These are phyloP conservation scores for Eueides isabella DNA, from an alignment of 1,140 invertebrate species.

Conservation along the genomic window DNA sequence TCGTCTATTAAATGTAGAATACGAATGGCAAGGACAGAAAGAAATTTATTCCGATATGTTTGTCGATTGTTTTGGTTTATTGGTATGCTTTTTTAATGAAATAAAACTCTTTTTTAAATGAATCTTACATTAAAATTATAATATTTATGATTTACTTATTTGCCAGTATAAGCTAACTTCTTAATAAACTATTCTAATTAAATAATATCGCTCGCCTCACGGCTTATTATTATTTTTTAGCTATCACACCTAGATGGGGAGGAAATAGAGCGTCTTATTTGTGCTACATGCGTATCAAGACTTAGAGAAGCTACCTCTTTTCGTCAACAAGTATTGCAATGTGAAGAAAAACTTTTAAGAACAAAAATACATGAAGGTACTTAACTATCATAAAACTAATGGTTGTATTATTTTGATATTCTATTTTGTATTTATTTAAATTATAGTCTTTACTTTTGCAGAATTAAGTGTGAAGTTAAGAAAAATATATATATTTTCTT, in stretches of 20 bases:
- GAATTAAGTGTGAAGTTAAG: no score
- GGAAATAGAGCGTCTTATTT: conserved; percentile 54
- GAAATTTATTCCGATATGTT: conserved; percentile 73
- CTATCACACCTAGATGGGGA: conserved; percentile 63
- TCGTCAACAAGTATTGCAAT: conserved; percentile 56
- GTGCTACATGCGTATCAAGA: conserved; percentile 62
- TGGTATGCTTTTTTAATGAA: conserved; percentile 46
- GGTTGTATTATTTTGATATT: no score
- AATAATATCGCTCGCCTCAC: not conserved
- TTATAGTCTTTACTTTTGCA: no score
- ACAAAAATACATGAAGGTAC: conserved; percentile 45
- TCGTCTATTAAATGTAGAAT: conserved; percentile 65
- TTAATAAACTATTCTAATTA: not conserved
- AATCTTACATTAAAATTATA: no score
- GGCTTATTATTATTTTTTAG: conserved; percentile 41
- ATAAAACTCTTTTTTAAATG: no score
- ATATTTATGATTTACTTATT: no score
- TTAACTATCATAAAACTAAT: no score
- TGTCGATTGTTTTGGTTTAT: conserved; percentile 68
- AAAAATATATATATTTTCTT: no score
- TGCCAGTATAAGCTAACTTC: no score
- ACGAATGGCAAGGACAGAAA: conserved; percentile 62
- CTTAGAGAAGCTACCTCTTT: conserved; percentile 63
- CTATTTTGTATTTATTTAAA: not conserved
- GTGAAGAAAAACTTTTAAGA: conserved; percentile 60